Conservation (phyloP, 53 echinoderm and acorn worm species). For the Apostichopus leukothele region DNA sequence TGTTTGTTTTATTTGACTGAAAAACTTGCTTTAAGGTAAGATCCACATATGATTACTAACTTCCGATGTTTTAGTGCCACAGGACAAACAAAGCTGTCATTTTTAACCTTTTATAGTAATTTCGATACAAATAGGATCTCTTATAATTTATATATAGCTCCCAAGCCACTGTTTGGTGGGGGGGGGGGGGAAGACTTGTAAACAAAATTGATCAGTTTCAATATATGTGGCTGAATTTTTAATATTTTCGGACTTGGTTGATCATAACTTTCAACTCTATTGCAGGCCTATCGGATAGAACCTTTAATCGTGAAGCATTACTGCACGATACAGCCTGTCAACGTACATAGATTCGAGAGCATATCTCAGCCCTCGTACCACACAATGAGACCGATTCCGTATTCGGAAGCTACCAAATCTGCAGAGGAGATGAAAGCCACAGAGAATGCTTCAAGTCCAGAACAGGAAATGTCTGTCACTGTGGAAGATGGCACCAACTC, state of each 20-base stretch:
- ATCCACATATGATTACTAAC: too few species aligned
- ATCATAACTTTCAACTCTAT: not conserved
- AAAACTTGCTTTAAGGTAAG: too few species aligned
- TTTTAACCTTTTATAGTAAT: too few species aligned
- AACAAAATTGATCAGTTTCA: not conserved
- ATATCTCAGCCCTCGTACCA: constrained; percentile 69
- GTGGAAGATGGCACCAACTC: constrained; percentile 31
- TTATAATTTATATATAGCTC: too few species aligned
- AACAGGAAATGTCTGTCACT: not conserved
- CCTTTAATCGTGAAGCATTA: constrained; percentile 90
- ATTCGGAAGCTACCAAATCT: constrained; percentile 54
- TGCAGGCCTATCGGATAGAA: constrained; percentile 89
- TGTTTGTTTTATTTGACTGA: too few species aligned
- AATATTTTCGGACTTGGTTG: not conserved
- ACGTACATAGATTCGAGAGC: constrained; percentile 75
- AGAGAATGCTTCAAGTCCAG: constrained; percentile 12
- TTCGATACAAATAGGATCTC: too few species aligned
- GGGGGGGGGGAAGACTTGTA: not conserved
- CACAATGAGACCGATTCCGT: constrained; percentile 66
- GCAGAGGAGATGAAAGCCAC: constrained; percentile 76
- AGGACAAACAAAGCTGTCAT: too few species aligned
- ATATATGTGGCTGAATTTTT: not conserved
- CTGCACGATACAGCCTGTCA: constrained; percentile 77
- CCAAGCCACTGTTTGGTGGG: too few species aligned
- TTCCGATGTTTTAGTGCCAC: too few species aligned